Evolutionary conservation across 2,888 invertebrate genomes (phyloP).

Genomic region (Harmothoe impar): DNA sequence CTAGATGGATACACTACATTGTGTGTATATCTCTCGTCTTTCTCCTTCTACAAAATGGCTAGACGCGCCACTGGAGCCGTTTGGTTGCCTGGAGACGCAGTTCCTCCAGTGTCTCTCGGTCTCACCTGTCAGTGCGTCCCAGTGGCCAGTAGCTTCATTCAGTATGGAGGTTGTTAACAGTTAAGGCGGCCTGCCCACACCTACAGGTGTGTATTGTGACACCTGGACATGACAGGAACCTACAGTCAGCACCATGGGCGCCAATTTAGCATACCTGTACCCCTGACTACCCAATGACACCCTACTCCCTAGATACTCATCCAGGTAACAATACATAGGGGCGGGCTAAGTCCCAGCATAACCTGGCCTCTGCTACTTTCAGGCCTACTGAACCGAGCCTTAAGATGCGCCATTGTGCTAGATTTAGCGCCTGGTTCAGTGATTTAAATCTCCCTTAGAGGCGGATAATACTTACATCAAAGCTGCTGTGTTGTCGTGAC

Average conservation of each 20-base stretch:
- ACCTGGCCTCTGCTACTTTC: background rate
- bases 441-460: background rate
- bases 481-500: background rate
- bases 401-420: background rate
- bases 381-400: background rate
- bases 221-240: background rate
- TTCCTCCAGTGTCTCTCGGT: conserved; percentile 23
- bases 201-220: conserved; percentile 3
- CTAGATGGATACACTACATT: too few species aligned
- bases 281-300: background rate
- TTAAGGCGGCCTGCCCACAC: background rate
- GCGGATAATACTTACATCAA: conserved; percentile 17
- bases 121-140: background rate
- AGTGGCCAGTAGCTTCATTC: background rate
- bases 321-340: background rate
- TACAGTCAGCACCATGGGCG: background rate
- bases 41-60: background rate
- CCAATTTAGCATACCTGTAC: background rate
- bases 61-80: background rate
- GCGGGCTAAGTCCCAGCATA: background rate
- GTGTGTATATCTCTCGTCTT: too few species aligned
- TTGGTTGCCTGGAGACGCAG: background rate
- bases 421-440: background rate
- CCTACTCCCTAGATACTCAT: background rate
- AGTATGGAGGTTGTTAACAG: too few species aligned